Evolutionary conservation across 1,140 invertebrate genomes (phyloP), one percentile per base, ranked within the genome.

Genomic region (Pseudomyrmex sp.): DNA sequence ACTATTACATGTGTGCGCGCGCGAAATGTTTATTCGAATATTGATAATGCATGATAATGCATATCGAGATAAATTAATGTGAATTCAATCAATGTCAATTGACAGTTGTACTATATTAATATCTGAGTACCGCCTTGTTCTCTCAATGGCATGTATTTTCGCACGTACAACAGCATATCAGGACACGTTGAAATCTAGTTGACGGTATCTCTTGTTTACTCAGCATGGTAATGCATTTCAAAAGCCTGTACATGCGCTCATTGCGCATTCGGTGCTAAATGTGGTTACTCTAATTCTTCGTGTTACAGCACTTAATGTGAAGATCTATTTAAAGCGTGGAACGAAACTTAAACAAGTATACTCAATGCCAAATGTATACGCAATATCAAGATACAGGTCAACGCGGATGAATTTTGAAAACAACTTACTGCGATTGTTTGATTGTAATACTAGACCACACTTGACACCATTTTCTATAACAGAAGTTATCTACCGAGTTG

Each of bases 161-260:
- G 15, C 50, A n/a, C 23, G 15, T 79, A 58, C 20, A 9, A 7
- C 26, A 48, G 68, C 69, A 70, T 35, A 35, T 35, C 35, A 35
- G 35, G 5, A 35, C 5, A 35, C 35, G 3, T 52, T 52, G 10
- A 10, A 48, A 79, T 26, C 10, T 18, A 48, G 20, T 9, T 69
- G 52, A 58, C 65, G 13, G 65, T 46, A 56, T 56, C 61, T 66
- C 48, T n/a, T 79, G 70, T 79, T 79, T 69, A 15, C 7, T 2
- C 15, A 48, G 10, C 5, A 26, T 48, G 20, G 48, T 46, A n/a
- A 12, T 44, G 26, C 35, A 68, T 59, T 5, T 79, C 76, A 79
- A 79, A 79, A 69, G 65, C 65, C 2, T 56, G 65, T 77, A 20
- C 54, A 15, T 35, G 35, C 35, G 35, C 61, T 46, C 26, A 54